Base-by-base conservation (phyloP, 2,888 invertebrate species). In the Caenorhabditis parvicauda region DNA sequence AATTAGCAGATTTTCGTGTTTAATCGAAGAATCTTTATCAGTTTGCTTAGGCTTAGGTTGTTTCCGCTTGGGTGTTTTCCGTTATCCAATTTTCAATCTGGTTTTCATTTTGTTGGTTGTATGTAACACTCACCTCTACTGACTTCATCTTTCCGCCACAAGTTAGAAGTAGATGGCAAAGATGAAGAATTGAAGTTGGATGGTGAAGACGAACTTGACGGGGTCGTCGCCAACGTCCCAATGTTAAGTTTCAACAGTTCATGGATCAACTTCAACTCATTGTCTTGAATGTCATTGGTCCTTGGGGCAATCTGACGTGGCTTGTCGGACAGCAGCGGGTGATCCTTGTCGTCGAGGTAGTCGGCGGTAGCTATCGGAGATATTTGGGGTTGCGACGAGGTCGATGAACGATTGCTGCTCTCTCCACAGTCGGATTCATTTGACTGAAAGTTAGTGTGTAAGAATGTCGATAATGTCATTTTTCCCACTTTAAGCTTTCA, bases 171-270 rank as follows among this genome's bases (percentile, higher is more conserved):
- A 1, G 63, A 58, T 14, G 61, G 61, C 24, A 51, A 47, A 5
- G 61, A 57, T 4, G 57, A 51, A 48, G 58, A 54, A 28, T 57
- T 39, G 12, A 47, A 50, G 17, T 52, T 56, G 12, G 55, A 25
- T 14, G 51, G 29, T 19, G 56, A 49, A 4, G 37, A 41, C 14
- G 32, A 25, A 9, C 3, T 5, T 27, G 25, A 29, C 24, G 42
- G 21, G 7, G 42, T 3, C 2, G 32, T 25, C 0, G 51, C 29
- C 14, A 54, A 46, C 2, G 45, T 37, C 46, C 65, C 66, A 24
- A 71, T 41, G 38, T 71, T 68, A 19, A 71, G 48, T 27, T 61
- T 61, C 29, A 71, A 52, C 32, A 71, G 57, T 41, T 71, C 64
- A 24, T 66, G 58, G 12, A 71, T 52, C 28, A 71, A 54, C 2